A percentile compares a stretch with the other conserved stretches of the same genome.
phyloP scores from a whole-genome alignment of 2,888 invertebrate genomes.

The Creontiades dilutus region DNA sequence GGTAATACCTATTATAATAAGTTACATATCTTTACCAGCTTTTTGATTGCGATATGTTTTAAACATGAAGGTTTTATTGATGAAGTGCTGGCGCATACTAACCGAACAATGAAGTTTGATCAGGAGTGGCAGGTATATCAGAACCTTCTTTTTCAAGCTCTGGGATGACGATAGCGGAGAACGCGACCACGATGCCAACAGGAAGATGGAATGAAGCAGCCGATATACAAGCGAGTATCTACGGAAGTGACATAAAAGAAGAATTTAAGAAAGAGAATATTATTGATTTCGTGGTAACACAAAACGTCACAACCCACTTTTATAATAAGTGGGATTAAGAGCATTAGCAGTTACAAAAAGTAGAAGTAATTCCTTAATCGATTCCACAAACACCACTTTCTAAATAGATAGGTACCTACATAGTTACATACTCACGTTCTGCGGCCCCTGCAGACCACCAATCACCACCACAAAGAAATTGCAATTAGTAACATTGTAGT shows the following conservation, averaged over 20 bases:
- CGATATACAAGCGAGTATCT: constrained; percentile 81
- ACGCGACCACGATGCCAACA: constrained; percentile 82
- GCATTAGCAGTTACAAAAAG: background rate
- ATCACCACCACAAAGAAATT: constrained; percentile 65
- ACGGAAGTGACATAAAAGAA: constrained; percentile 66
- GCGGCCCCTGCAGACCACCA: constrained; percentile 50
- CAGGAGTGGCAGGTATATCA: constrained; percentile 78
- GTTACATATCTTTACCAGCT: no score
- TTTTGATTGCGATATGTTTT: no score
- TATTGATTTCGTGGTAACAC: no score
- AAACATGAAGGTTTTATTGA: no score
- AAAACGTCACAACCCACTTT: no score
- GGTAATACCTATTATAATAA: no score
- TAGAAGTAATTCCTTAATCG: background rate
- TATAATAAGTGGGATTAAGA: background rate
- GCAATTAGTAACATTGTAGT: constrained; percentile 9
- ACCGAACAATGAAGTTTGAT: constrained; percentile 81
- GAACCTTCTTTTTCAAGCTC: constrained; percentile 79
- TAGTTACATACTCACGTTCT: constrained; percentile 68
- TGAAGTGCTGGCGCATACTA: constrained; percentile 72
- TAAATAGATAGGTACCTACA: constrained; percentile 31
- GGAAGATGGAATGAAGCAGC: constrained; percentile 82
- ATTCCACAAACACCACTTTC: constrained; percentile 8
- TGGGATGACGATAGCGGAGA: constrained; percentile 81
- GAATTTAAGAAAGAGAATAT: no score